Conservation (phyloP, 1,140 invertebrate genomes). For the Megalonaias nervosa region DNA sequence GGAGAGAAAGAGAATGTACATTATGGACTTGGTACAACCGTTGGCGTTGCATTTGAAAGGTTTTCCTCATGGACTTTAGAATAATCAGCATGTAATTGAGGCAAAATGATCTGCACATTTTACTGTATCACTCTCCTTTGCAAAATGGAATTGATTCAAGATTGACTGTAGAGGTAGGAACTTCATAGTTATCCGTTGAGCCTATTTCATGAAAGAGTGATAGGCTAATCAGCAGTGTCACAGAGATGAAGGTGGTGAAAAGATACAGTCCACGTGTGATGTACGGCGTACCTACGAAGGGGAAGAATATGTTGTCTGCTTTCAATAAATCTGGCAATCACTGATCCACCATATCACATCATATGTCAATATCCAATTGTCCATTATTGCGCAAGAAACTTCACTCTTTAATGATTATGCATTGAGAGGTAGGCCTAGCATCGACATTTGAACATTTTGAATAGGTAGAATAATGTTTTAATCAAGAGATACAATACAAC, state of each 20-base stretch:
- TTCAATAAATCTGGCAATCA: conserved; percentile 9
- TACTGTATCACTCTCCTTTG: background rate
- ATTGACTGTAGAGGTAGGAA: background rate
- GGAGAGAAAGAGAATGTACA: background rate
- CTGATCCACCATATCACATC: no score
- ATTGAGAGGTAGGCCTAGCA: no score
- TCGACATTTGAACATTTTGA: no score
- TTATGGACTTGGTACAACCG: background rate
- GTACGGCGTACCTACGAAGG: conserved; percentile 13
- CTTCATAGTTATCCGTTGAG: background rate
- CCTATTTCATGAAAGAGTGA: conserved; percentile 1
- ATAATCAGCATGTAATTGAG: conserved; percentile 21
- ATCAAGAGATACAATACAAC: no score
- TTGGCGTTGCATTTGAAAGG: background rate
- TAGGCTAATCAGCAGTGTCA: background rate
- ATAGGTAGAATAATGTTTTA: no score
- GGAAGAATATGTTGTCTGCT: conserved; percentile 14
- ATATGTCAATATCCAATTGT: no score
- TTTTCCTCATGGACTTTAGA: conserved; percentile 5
- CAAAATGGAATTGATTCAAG: conserved; percentile 9
- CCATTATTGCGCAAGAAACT: no score
- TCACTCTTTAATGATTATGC: no score
- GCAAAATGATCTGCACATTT: background rate
- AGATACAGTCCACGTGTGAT: conserved; percentile 11
- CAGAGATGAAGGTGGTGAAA: background rate